Evolutionary conservation across 1,140 invertebrate species (phyloP).

Genomic region (Solen grandis): DNA sequence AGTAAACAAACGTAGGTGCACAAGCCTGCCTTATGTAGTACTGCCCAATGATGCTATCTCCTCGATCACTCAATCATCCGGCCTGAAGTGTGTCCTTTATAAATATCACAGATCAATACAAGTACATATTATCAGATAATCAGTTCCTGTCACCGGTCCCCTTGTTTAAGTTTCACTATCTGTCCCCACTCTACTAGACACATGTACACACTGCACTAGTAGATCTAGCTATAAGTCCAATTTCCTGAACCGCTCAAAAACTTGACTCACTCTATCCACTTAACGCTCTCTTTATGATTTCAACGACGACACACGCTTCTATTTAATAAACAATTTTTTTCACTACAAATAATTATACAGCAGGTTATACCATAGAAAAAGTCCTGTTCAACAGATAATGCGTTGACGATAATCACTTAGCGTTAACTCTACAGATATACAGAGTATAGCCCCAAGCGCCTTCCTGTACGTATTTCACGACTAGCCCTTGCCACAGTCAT

Average conservation of each 20-base stretch:
- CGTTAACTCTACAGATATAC: no score
- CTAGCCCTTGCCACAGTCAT: no score
- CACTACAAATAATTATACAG: no score
- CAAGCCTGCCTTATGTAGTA: no score
- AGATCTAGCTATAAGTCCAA: not conserved
- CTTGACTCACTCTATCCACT: not conserved
- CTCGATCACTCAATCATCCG: conserved; percentile 13
- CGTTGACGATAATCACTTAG: conserved; percentile 33
- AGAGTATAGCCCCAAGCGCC: no score
- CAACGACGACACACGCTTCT: no score
- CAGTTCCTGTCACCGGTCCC: conserved; percentile 35
- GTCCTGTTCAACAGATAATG: conserved; percentile 51
- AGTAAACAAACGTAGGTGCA: no score
- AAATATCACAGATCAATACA: conserved; percentile 44
- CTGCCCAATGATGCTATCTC: conserved; percentile 19
- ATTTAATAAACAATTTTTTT: no score
- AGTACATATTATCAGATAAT: conserved; percentile 54
- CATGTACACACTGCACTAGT: not conserved
- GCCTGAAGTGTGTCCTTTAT: conserved; percentile 31
- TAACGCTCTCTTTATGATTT: not conserved
- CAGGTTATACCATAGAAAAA: conserved; percentile 41
- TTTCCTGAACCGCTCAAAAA: not conserved
- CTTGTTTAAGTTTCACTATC: not conserved
- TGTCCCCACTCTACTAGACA: not conserved
- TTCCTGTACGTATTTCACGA: no score